Conservation (phyloP, 2,113 vertebrate genomes). For the Eupsittula cactorum region DNA sequence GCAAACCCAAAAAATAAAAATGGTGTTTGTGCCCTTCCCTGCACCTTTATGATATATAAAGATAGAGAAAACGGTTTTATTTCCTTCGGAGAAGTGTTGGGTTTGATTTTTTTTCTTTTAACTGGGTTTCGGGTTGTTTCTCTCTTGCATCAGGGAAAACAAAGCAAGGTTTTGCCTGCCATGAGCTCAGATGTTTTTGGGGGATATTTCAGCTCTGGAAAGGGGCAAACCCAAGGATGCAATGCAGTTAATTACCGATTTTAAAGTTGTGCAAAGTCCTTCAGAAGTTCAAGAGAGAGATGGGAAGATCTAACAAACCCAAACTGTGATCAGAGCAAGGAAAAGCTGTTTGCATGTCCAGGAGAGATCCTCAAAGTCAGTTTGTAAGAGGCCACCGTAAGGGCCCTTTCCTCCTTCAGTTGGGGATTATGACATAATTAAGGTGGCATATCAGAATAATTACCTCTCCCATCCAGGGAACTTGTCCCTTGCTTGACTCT, state of each 20-base stretch:
- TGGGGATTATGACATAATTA: background rate
- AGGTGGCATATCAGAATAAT: slow-evolving; percentile 43
- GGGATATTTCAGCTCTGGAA: background rate
- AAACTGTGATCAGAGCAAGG: background rate
- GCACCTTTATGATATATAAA: slow-evolving; percentile 53
- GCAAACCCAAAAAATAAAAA: slow-evolving; percentile 50
- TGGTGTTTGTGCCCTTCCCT: slow-evolving; percentile 22
- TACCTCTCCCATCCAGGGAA: background rate
- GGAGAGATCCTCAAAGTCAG: background rate
- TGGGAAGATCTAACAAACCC: background rate
- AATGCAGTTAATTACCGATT: background rate
- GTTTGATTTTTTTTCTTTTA: background rate
- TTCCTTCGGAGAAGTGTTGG: background rate
- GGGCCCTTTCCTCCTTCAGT: background rate
- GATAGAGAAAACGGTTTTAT: slow-evolving; percentile 1
- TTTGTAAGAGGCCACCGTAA: background rate
- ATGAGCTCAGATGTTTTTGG: background rate
- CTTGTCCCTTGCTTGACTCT: background rate
- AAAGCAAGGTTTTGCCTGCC: background rate
- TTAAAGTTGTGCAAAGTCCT: background rate
- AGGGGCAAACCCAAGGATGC: background rate
- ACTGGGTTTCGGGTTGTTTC: background rate
- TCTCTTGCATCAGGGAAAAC: background rate
- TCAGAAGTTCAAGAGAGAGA: background rate
- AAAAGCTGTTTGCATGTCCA: background rate